phyloP scores from a whole-genome alignment of 2,113 vertebrate genomes.

The Prionailurus bengalensis region DNA sequence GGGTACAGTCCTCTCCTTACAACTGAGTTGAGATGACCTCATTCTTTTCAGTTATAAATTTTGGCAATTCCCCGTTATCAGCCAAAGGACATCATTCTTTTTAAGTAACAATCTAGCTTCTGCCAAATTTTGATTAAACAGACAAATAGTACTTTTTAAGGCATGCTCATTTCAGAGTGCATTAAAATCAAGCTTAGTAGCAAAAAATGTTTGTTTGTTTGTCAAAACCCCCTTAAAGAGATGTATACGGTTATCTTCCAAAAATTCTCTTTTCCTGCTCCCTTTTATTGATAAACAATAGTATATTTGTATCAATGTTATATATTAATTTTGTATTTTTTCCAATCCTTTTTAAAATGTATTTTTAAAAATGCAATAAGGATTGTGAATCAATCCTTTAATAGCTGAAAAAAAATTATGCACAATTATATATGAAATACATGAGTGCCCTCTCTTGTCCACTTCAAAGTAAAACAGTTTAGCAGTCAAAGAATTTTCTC shows the following conservation, averaged over 20 bases:
- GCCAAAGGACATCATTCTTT: conserved; percentile 26
- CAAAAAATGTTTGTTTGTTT: conserved; percentile 58
- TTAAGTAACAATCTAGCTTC: conserved; percentile 16
- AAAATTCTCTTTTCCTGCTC: conserved; percentile 49
- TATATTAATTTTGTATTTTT: conserved; percentile 69
- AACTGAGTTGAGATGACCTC: not conserved
- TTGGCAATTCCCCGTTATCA: not conserved
- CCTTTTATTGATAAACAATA: conserved; percentile 51
- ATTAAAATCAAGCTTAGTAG: conserved; percentile 39
- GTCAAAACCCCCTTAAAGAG: conserved; percentile 40
- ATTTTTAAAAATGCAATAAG: conserved; percentile 30
- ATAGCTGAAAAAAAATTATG: not conserved
- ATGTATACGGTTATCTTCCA: not conserved
- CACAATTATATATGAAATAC: conserved; percentile 73
- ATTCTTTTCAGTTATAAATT: conserved; percentile 5
- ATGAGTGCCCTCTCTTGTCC: conserved; percentile 85
- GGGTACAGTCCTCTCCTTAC: not conserved
- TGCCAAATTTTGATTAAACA: conserved; percentile 49
- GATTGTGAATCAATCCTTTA: not conserved
- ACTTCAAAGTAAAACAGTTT: conserved; percentile 69
- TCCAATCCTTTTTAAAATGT: not conserved
- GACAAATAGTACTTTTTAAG: conserved; percentile 43
- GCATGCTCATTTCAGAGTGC: conserved; percentile 51
- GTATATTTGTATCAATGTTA: conserved; percentile 61
- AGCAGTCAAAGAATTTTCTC: not conserved